Conservation (phyloP, 2,113 vertebrate species). For the Excalfactoria chinensis region DNA sequence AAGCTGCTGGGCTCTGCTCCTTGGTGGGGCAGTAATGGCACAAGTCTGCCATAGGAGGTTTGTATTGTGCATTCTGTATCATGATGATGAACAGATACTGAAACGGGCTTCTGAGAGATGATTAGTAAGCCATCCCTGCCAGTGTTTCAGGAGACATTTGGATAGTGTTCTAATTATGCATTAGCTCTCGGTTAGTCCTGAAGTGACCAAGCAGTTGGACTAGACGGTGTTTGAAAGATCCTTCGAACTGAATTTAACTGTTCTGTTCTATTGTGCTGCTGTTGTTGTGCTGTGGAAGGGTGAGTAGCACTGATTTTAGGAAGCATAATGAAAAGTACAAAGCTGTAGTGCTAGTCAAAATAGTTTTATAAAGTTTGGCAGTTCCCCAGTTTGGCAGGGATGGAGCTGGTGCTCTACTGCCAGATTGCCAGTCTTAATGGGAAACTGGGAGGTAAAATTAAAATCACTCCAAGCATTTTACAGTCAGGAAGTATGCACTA, state of each 20-base stretch:
- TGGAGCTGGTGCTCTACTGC: neutral
- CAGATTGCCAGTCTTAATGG: neutral
- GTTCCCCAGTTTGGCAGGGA: neutral
- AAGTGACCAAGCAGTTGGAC: neutral
- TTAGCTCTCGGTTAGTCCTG: neutral
- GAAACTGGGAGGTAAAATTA: neutral
- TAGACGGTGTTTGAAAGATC: neutral
- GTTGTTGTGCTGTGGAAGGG: neutral
- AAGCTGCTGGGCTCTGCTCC: neutral
- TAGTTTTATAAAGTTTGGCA: neutral
- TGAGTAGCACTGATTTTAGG: neutral
- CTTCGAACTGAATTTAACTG: neutral
- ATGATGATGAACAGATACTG: neutral
- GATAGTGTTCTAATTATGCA: neutral
- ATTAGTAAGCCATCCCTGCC: neutral
- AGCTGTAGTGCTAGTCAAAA: neutral
- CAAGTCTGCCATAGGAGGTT: neutral
- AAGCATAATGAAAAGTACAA: neutral
- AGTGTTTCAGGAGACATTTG: neutral
- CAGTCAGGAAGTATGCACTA: conserved; percentile 3
- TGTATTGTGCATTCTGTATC: neutral
- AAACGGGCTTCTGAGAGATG: neutral
- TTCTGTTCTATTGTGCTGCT: neutral
- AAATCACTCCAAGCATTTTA: neutral
- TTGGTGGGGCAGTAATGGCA: neutral